phyloP scores from a whole-genome alignment of 2,797 vertebrate species.

The Geotrypetes seraphini region DNA sequence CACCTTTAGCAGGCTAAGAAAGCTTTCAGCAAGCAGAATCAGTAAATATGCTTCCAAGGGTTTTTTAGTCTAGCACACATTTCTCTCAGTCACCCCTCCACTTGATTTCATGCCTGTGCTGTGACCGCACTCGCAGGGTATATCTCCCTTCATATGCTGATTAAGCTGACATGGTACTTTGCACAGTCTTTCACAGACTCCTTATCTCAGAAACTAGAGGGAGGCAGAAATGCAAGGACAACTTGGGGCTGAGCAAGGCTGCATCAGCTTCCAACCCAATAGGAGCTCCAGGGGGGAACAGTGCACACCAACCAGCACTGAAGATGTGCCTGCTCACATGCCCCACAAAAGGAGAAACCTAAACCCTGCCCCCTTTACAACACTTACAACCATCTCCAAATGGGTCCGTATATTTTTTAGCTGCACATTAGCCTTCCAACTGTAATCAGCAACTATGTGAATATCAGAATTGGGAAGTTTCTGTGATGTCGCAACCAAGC shows the following conservation, averaged over 20 bases:
- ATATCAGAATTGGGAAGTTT: no score
- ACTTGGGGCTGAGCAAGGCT: constrained; percentile 16
- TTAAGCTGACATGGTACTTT: constrained; percentile 45
- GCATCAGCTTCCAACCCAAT: constrained; percentile 10
- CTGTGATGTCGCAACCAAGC: no score
- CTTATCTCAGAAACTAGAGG: constrained; percentile 44
- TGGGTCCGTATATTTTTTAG: no score
- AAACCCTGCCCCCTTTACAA: background rate
- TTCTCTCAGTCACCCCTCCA: constrained; percentile 20
- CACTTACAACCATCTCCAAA: background rate
- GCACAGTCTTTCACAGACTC: constrained; percentile 45
- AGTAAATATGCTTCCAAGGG: no score
- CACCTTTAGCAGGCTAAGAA: no score
- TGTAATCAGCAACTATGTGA: background rate
- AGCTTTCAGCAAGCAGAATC: no score
- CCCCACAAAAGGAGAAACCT: constrained; percentile 4
- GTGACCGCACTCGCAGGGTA: constrained; percentile 31
- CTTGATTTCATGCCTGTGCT: constrained; percentile 28
- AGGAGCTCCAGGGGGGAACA: constrained; percentile 2
- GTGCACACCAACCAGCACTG: no score
- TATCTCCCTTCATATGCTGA: constrained; percentile 38
- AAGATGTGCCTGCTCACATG: background rate
- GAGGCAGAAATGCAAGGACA: constrained; percentile 39
- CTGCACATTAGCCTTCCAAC: background rate
- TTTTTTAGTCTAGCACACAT: no score